Evolutionary conservation across 2,888 invertebrate species (phyloP), one percentile per base, ranked within the genome.

Genomic region (Tetragnatha montana): DNA sequence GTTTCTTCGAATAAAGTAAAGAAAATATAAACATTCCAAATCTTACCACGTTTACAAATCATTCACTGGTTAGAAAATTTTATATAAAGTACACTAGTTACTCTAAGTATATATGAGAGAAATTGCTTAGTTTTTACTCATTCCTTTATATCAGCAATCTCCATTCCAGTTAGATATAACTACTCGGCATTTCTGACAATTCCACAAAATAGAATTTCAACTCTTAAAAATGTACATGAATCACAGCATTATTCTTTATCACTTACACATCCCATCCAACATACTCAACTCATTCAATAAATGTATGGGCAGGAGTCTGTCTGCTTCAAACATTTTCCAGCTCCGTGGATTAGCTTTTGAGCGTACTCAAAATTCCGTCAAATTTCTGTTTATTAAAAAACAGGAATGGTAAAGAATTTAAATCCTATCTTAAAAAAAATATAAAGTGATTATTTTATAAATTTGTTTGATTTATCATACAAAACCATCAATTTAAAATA

Each of bases 31-130:
- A 19, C 21, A 14, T 19, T 51, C n/a, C 50, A 88, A 84, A 84
- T 88, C 88, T 88, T 88, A 51, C 83, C 80, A 83, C 35, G 74
- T 80, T 80, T 84, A 88, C 68, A 83, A 80, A 51, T 79, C 75
- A 35, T 78, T 74, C 74, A 82, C 74, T 78, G 78, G 70, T 79
- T 79, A 76, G 69, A 69, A 70, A 85, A 85, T n/a, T 79, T 50
- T 76, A 76, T 84, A 84, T 60, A 85, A 85, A 85, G 50, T 12
- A 68, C 68, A 79, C 85, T 85, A 85, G 71, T 71, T 70, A 17
- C 50, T 78, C 85, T 85, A 85, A 21, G 49, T 51, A 35, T 19
- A 85, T 79, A 70, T 79, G 69, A 70, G 68, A 85, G 50, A 71
- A 82, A 84, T 49, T 76, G 71, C 68, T 83, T 47, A 73, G 17